Conservation (phyloP, 1,140 invertebrate species). For the Cherax quadricarinatus region DNA sequence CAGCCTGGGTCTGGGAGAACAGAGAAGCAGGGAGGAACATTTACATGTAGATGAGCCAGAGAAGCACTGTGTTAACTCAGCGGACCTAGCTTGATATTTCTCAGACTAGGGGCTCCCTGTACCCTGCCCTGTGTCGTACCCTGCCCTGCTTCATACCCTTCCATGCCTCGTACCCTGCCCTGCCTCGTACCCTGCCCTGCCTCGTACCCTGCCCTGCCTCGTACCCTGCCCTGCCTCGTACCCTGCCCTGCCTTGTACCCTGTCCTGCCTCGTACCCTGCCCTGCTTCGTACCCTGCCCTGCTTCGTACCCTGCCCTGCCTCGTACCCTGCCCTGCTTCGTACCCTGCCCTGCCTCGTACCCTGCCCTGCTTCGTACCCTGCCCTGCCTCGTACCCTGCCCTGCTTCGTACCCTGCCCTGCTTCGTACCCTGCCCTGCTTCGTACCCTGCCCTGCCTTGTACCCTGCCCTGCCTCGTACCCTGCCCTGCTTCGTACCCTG, state of each 20-base stretch:
- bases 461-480: background rate
- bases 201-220: too few relatives aligned
- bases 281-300: background rate
- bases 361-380: background rate
- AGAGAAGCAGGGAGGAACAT: background rate
- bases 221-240: background rate
- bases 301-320: background rate
- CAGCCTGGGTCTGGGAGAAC: background rate
- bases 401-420: background rate
- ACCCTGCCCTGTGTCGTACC: background rate
- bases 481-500: background rate
- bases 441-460: background rate
- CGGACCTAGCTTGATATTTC: background rate
- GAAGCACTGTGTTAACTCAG: background rate
- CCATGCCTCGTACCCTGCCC: background rate
- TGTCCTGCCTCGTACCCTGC: background rate
- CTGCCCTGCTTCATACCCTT: background rate
- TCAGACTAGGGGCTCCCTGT: background rate
- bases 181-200: background rate
- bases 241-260: background rate
- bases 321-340: background rate
- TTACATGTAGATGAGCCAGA: slow-evolving; percentile 23
- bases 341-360: background rate
- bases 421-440: too few relatives aligned
- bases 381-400: background rate